Percentiles rank a stretch among this genome's conserved stretches.
phyloP scores from a whole-genome alignment of 2,797 vertebrate species.

The Nothura maculosa region DNA sequence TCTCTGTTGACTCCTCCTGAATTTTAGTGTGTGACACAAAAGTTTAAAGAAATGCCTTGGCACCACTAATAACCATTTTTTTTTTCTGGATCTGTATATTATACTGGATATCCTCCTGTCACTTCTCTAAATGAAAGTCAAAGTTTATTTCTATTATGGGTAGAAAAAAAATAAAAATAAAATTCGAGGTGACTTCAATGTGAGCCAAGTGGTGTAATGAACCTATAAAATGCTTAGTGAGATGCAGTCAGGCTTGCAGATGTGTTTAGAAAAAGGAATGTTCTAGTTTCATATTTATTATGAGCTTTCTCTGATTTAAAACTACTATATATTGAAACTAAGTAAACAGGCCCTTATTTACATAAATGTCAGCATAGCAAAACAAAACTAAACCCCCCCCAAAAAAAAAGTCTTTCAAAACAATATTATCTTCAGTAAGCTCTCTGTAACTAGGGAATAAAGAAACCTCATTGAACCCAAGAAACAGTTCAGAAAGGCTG shows the following conservation, averaged over 20 bases:
- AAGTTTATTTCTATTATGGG: conserved; percentile 68
- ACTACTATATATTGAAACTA: conserved; percentile 75
- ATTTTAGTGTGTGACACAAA: not conserved
- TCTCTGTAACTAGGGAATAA: conserved; percentile 72
- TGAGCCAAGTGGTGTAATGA: conserved; percentile 80
- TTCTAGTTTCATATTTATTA: conserved; percentile 79
- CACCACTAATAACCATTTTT: not conserved
- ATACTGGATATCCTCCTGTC: conserved; percentile 58
- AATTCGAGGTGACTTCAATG: conserved; percentile 82
- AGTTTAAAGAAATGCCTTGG: not conserved
- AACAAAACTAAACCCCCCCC: conserved; percentile 45
- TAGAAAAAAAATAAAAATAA: conserved; percentile 72
- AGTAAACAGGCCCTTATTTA: conserved; percentile 78
- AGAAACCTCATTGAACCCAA: conserved; percentile 65
- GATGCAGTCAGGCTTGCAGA: conserved; percentile 80
- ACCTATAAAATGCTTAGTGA: conserved; percentile 82
- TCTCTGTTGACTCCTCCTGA: not conserved
- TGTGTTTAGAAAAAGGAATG: conserved; percentile 78
- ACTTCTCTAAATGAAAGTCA: conserved; percentile 60
- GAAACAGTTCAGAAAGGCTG: conserved; percentile 70
- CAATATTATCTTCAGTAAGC: conserved; percentile 43
- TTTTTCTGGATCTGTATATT: conserved; percentile 37
- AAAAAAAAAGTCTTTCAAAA: conserved; percentile 48
- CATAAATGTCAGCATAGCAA: conserved; percentile 60
- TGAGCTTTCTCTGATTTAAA: conserved; percentile 78